Conservation (phyloP, 2,113 vertebrate species). For the Oncorhynchus tshawytscha region DNA sequence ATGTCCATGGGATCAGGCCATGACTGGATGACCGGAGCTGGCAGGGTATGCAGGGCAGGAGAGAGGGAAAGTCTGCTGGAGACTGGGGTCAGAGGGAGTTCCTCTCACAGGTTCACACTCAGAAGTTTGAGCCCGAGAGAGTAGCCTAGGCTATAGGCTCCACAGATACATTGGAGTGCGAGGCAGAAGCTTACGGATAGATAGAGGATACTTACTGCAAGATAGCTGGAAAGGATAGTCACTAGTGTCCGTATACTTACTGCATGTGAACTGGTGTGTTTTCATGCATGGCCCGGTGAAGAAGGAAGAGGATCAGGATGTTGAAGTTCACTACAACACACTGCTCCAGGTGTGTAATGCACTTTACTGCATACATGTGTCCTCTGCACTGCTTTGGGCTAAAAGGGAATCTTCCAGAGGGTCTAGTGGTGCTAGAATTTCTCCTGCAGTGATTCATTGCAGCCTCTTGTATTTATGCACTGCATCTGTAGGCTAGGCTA, state of each 20-base stretch:
- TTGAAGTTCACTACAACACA: constrained; percentile 26
- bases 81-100: not conserved
- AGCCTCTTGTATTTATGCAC: not conserved
- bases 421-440: not conserved
- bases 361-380: not conserved
- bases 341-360: constrained; percentile 15
- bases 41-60: not conserved
- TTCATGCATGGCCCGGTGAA: not conserved
- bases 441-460: not conserved
- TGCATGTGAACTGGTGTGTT: not conserved
- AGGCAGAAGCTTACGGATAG: not conserved
- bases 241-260: too few relatives aligned
- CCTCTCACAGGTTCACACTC: not conserved
- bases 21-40: not conserved
- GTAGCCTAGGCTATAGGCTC: too few relatives aligned
- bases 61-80: not conserved
- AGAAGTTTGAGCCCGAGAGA: not conserved
- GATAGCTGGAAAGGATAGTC: not conserved
- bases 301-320: constrained; percentile 1
- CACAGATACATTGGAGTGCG: not conserved
- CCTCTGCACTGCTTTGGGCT: not conserved
- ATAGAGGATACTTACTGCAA: not conserved
- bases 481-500: not conserved
- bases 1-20: not conserved
- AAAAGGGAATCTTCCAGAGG: not conserved